Conservation (phyloP, 23 tunicate species). For the Oikopleura albicans region DNA sequence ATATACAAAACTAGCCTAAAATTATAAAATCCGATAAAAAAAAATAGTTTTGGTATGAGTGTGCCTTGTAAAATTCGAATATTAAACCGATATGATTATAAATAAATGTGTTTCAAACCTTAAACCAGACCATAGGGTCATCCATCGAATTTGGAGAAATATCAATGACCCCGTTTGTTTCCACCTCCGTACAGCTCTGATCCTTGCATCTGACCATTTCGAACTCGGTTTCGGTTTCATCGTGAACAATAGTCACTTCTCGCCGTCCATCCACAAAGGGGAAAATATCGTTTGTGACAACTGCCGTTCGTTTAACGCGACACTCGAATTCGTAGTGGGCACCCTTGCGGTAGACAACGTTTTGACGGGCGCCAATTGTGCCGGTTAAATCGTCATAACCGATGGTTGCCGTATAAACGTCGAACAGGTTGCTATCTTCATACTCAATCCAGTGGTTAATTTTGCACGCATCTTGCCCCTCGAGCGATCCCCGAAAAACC, state of each 20-base stretch:
- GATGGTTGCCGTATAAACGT: neutral
- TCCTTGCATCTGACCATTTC: neutral
- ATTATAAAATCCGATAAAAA: too few relatives aligned
- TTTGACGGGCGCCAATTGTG: neutral
- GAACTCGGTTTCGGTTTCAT: neutral
- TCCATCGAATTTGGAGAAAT: neutral
- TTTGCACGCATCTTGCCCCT: neutral
- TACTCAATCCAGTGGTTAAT: conserved; percentile 3
- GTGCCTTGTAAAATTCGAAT: too few relatives aligned
- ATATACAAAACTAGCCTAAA: too few relatives aligned
- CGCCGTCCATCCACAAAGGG: neutral
- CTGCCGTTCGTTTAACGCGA: neutral
- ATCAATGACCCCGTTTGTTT: neutral
- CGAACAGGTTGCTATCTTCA: neutral
- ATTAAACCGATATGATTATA: too few relatives aligned
- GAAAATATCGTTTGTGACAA: neutral
- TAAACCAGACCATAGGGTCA: conserved; percentile 9
- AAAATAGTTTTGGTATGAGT: too few relatives aligned
- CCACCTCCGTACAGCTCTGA: neutral
- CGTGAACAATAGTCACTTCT: neutral
- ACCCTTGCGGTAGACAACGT: conserved; percentile 1
- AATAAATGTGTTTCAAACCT: too few relatives aligned
- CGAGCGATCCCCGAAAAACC: neutral
- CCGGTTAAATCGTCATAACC: conserved; percentile 1
- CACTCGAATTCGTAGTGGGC: neutral